phyloP scores from a whole-genome alignment of 2,797 vertebrate genomes.

The Valencia hispanica region DNA sequence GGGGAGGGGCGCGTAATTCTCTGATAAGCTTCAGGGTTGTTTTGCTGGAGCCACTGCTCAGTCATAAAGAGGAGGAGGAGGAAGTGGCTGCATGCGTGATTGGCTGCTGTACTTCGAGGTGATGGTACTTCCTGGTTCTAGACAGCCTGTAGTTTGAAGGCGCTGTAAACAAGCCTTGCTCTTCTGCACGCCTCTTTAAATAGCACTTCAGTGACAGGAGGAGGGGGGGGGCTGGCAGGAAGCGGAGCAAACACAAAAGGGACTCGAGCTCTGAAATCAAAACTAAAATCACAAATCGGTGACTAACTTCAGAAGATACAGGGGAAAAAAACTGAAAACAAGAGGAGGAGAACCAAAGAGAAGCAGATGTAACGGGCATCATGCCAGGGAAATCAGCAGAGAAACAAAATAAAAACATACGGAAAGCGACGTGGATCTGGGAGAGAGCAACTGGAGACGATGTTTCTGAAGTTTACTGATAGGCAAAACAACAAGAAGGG shows the following conservation, averaged over 20 bases:
- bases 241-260: background rate
- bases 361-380: constrained; percentile 59
- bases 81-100: constrained; percentile 67
- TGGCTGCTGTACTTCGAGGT: constrained; percentile 63
- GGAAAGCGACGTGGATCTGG: constrained; percentile 7
- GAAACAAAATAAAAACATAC: constrained; percentile 43
- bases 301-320: constrained; percentile 22
- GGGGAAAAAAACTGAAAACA: background rate
- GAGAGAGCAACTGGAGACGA: constrained; percentile 41
- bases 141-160: constrained; percentile 70
- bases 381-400: constrained; percentile 55
- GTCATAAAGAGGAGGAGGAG: constrained; percentile 55
- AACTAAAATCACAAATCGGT: constrained; percentile 32
- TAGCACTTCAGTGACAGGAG: constrained; percentile 70
- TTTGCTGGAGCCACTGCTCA: constrained; percentile 70
- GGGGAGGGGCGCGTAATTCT: constrained; percentile 71
- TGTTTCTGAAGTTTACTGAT: constrained; percentile 36
- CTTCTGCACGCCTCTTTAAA: constrained; percentile 71
- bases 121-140: constrained; percentile 79
- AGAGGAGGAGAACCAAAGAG: constrained; percentile 1
- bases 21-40: constrained; percentile 81
- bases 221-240: constrained; percentile 1
- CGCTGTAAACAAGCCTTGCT: constrained; percentile 68
- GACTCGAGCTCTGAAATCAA: constrained; percentile 17
- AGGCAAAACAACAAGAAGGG: constrained; percentile 7